These are phyloP conservation scores for Cosmopolites sordidus DNA, from an alignment of 2,888 invertebrate genomes.

Conservation along the genomic window DNA sequence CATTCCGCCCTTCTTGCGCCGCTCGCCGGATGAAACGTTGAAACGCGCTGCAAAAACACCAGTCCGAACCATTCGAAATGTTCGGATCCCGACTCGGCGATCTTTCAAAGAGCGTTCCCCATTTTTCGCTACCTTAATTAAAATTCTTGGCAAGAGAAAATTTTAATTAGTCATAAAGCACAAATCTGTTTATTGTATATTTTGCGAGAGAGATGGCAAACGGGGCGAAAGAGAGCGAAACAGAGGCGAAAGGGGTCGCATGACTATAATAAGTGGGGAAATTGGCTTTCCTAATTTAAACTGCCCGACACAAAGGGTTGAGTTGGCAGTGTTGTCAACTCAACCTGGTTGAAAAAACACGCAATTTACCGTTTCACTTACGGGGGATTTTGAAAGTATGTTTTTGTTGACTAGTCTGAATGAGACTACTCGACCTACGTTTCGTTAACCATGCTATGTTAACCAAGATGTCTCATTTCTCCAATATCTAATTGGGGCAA, in stretches of 20 bases:
- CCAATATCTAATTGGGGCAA: too few relatives aligned
- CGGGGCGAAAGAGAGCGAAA: background rate
- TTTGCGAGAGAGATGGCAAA: background rate
- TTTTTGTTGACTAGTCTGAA: too few relatives aligned
- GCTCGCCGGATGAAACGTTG: background rate
- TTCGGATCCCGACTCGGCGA: background rate
- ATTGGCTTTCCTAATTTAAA: constrained; percentile 16
- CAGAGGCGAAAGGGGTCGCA: constrained; percentile 6
- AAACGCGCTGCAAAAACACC: background rate
- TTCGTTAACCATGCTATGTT: too few relatives aligned
- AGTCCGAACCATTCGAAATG: background rate
- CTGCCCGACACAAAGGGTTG: constrained; percentile 15
- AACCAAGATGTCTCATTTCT: too few relatives aligned
- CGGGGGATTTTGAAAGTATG: too few relatives aligned
- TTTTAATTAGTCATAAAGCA: constrained; percentile 17
- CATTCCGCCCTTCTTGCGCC: too few relatives aligned
- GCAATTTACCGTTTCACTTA: background rate
- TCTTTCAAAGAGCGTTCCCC: background rate
- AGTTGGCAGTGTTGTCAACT: constrained; percentile 13
- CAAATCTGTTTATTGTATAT: constrained; percentile 17
- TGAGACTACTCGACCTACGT: too few relatives aligned
- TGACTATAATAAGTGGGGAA: constrained; percentile 13
- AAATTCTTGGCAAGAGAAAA: constrained; percentile 14
- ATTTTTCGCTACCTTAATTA: constrained; percentile 4
- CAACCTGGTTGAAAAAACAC: background rate